Percentiles rank a stretch among this genome's conserved stretches.
phyloP scores from a whole-genome alignment of 2,888 invertebrate species.

The Polyommatus icarus region DNA sequence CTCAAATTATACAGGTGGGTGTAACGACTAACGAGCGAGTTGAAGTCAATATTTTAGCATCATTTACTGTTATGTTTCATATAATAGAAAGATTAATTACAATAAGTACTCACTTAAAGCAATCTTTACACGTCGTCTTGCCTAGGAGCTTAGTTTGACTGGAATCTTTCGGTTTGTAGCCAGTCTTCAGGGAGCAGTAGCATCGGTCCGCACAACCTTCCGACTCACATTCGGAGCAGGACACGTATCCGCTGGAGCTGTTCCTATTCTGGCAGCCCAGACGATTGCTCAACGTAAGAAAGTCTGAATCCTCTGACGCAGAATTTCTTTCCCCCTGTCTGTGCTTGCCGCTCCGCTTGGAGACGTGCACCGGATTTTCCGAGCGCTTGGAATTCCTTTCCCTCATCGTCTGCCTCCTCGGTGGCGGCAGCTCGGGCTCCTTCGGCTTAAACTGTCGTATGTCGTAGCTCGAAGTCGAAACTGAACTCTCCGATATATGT shows the following conservation, averaged over 20 bases:
- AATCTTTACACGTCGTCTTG: constrained; percentile 71
- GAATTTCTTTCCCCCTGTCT: constrained; percentile 81
- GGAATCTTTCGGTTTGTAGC: constrained; percentile 73
- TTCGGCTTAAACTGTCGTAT: constrained; percentile 82
- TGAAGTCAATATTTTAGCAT: too few species aligned
- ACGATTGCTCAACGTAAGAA: constrained; percentile 79
- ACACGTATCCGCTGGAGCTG: constrained; percentile 87
- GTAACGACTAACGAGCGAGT: too few species aligned
- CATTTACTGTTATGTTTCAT: too few species aligned
- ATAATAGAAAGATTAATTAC: constrained; percentile 41
- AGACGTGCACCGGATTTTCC: constrained; percentile 65
- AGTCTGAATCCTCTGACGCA: constrained; percentile 83
- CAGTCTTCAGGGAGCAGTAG: constrained; percentile 88
- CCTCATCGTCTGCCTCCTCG: constrained; percentile 67
- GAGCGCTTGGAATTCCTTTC: constrained; percentile 68
- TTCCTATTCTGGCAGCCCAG: constrained; percentile 82
- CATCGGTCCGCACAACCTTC: constrained; percentile 93
- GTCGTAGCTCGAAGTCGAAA: constrained; percentile 83
- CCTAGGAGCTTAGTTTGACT: constrained; percentile 57
- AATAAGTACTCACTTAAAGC: constrained; percentile 67
- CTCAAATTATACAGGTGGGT: too few species aligned
- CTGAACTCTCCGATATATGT: constrained; percentile 79
- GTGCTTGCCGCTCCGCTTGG: constrained; percentile 71
- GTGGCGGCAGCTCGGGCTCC: constrained; percentile 66
- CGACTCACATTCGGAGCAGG: constrained; percentile 94